Evolutionary conservation across 2,888 invertebrate genomes (phyloP).

Genomic region (Mythimna ferrago): DNA sequence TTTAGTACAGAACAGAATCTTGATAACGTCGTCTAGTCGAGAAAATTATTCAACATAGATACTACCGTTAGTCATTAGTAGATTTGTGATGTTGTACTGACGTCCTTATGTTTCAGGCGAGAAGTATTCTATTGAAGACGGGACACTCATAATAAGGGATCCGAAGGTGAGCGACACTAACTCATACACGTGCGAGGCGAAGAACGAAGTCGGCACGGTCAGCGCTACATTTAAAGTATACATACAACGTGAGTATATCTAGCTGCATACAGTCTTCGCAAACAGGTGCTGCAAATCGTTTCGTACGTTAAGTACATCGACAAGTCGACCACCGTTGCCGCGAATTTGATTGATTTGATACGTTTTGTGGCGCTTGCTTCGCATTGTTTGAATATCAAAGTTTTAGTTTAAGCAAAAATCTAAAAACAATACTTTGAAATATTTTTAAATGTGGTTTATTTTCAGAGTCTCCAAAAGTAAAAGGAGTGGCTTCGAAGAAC

Average conservation of each 20-base stretch:
- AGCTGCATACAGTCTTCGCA: background rate
- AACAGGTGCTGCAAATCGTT: background rate
- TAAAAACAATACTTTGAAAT: too few species aligned
- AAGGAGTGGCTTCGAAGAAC: constrained; percentile 13
- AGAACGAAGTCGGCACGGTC: constrained; percentile 20
- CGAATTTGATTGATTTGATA: background rate
- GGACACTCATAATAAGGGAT: constrained; percentile 27
- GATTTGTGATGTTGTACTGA: background rate
- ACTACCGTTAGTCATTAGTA: background rate
- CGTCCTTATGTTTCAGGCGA: constrained; percentile 15
- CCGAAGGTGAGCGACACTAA: constrained; percentile 26
- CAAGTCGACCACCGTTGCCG: background rate
- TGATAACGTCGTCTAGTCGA: background rate
- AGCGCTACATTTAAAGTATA: constrained; percentile 13
- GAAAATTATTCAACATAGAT: background rate
- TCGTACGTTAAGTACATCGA: background rate
- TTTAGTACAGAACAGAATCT: background rate
- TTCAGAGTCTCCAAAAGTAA: constrained; percentile 42
- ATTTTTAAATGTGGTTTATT: too few species aligned
- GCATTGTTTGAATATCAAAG: too few species aligned
- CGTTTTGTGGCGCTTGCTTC: too few species aligned
- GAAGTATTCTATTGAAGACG: constrained; percentile 34
- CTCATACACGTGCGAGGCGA: constrained; percentile 35
- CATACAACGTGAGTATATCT: constrained; percentile 34
- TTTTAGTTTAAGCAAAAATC: too few species aligned